These are phyloP conservation scores for Aphaenogaster ashmeadi DNA, from an alignment of 1,140 invertebrate species.

Conservation along the genomic window DNA sequence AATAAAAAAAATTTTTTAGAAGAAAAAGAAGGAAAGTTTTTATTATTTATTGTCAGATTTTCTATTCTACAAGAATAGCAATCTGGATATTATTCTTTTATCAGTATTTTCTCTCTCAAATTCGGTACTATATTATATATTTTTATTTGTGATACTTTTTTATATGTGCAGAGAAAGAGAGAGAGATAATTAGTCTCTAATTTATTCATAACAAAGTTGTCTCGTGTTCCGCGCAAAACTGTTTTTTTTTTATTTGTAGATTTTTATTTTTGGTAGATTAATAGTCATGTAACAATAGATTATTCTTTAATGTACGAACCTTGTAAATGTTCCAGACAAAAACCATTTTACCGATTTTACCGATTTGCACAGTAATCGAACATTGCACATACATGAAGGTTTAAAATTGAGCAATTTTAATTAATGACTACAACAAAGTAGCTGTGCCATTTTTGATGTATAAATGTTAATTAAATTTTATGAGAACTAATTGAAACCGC, in stretches of 20 bases:
- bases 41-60: not conserved
- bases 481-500: not conserved
- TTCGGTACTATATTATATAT: not conserved
- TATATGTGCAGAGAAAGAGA: not conserved
- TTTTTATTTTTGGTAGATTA: not conserved
- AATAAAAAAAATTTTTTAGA: not conserved
- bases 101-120: not conserved
- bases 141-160: not conserved
- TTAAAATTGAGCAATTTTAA: constrained; percentile 35
- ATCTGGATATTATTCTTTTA: not conserved
- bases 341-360: constrained; percentile 15
- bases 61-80: not conserved
- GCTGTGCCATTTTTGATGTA: constrained; percentile 7
- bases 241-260: not conserved
- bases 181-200: not conserved
- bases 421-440: constrained; percentile 26
- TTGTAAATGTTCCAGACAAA: not conserved
- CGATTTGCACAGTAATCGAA: constrained; percentile 15
- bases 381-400: not conserved
- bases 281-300: not conserved
- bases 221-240: not conserved
- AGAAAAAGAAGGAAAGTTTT: not conserved
- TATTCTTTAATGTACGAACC: not conserved
- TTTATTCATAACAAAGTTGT: not conserved
- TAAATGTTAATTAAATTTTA: constrained; percentile 67